These are phyloP conservation scores for Neomonachus schauinslandi DNA, from an alignment of 2,113 vertebrate species.

Conservation along the genomic window DNA sequence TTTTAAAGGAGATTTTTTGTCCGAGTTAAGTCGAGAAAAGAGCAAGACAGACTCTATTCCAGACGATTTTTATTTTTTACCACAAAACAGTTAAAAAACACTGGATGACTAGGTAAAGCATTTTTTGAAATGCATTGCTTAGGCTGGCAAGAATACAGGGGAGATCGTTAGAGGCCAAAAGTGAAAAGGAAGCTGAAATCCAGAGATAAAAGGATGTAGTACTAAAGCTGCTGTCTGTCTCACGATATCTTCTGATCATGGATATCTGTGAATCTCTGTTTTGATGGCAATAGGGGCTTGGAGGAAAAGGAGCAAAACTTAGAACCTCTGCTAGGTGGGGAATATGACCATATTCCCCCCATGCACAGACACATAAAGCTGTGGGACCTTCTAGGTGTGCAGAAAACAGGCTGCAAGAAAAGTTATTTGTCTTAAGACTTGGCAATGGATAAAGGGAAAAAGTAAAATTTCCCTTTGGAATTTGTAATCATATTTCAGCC, in stretches of 20 bases:
- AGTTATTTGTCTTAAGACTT: neutral
- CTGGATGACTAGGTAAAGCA: neutral
- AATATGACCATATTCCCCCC: neutral
- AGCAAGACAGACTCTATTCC: neutral
- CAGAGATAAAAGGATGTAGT: neutral
- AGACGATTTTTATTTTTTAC: neutral
- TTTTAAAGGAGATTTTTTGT: neutral
- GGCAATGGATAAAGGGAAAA: neutral
- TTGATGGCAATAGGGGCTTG: no score
- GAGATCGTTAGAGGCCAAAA: neutral
- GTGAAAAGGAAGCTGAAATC: neutral
- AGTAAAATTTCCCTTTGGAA: neutral
- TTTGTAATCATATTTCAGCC: neutral
- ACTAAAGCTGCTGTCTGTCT: neutral
- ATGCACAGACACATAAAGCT: neutral
- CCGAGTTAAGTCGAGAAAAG: neutral
- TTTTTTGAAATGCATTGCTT: neutral
- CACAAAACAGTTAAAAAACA: neutral
- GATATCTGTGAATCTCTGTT: neutral
- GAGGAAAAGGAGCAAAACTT: neutral
- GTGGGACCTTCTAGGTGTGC: neutral
- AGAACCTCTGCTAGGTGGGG: no score
- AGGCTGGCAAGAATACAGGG: neutral
- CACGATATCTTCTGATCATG: neutral
- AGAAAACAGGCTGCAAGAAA: neutral